phyloP scores from a whole-genome alignment of 2,888 invertebrate genomes.

The Caenorhabditis drosophilae region DNA sequence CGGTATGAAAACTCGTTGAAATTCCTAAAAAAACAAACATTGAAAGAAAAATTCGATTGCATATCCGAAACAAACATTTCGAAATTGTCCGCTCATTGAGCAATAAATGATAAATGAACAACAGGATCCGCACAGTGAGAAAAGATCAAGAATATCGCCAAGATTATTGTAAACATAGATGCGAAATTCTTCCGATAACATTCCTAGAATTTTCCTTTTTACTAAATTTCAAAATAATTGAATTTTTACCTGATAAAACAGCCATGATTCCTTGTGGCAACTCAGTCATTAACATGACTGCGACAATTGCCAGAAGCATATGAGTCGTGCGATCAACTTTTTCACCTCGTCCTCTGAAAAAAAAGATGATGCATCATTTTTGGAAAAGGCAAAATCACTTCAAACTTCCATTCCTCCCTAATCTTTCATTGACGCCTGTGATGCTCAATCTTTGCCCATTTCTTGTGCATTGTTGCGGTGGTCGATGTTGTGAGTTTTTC shows the following conservation, averaged over 20 bases:
- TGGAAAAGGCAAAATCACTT: no score
- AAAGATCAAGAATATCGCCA: conserved; percentile 71
- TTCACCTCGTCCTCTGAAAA: conserved; percentile 50
- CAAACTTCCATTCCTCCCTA: conserved; percentile 32
- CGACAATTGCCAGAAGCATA: conserved; percentile 72
- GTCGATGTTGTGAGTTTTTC: conserved; percentile 30
- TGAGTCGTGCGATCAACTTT: conserved; percentile 71
- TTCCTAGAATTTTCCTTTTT: no score
- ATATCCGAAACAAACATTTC: conserved; percentile 59
- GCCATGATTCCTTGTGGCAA: conserved; percentile 72
- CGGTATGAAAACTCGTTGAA: conserved; percentile 66
- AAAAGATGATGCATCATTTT: no score
- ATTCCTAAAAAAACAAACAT: conserved; percentile 53
- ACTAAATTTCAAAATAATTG: no score
- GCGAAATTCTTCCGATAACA: conserved; percentile 67
- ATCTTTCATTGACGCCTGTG: conserved; percentile 29
- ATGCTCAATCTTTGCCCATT: conserved; percentile 29
- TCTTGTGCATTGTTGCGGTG: conserved; percentile 8
- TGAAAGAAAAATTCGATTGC: background rate
- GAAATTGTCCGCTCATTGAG: conserved; percentile 72
- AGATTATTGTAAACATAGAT: conserved; percentile 71
- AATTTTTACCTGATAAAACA: conserved; percentile 70
- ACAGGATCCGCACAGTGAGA: conserved; percentile 72
- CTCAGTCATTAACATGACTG: conserved; percentile 72
- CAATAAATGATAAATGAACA: conserved; percentile 73